phyloP scores from a whole-genome alignment of 2,888 invertebrate genomes.

The Augiades crinisus region DNA sequence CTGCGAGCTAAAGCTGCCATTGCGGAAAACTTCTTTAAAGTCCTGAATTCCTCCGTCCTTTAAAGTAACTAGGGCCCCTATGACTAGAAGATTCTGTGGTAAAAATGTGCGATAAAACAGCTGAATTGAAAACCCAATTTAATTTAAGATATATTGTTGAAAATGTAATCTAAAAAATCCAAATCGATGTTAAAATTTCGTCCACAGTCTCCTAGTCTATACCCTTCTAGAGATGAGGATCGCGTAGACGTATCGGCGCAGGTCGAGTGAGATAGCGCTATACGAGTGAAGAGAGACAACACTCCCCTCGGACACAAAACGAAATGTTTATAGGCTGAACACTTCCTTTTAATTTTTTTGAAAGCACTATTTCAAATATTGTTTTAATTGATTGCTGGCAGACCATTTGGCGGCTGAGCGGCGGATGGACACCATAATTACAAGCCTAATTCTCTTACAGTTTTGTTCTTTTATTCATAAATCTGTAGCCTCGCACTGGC shows the following conservation, averaged over 20 bases:
- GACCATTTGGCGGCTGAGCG: slow-evolving; percentile 66
- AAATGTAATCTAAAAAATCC: too few species aligned
- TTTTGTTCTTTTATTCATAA: slow-evolving; percentile 34
- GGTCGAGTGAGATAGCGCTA: slow-evolving; percentile 45
- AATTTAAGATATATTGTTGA: too few species aligned
- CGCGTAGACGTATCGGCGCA: slow-evolving; percentile 75
- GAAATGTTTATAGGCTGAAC: slow-evolving; percentile 70
- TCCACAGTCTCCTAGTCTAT: slow-evolving; percentile 5
- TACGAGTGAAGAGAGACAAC: slow-evolving; percentile 38
- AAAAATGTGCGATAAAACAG: too few species aligned
- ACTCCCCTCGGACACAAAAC: slow-evolving; percentile 52
- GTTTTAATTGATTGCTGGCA: slow-evolving; percentile 79
- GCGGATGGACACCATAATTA: slow-evolving; percentile 59
- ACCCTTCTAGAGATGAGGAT: slow-evolving; percentile 44
- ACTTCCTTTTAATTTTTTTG: slow-evolving; percentile 73
- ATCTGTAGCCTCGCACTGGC: slow-evolving; percentile 7
- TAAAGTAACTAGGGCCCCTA: too few species aligned
- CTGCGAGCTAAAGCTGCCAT: too few species aligned
- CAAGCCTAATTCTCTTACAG: slow-evolving; percentile 55
- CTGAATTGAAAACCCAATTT: too few species aligned
- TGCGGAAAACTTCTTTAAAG: too few species aligned
- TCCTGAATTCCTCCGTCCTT: too few species aligned
- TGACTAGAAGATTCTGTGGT: too few species aligned
- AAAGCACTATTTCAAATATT: slow-evolving; percentile 78
- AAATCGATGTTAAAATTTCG: not conserved